Percentiles rank a stretch among this genome's conserved stretches.
Conservation (phyloP, 2,113 vertebrate genomes). For the Athene noctua region DNA sequence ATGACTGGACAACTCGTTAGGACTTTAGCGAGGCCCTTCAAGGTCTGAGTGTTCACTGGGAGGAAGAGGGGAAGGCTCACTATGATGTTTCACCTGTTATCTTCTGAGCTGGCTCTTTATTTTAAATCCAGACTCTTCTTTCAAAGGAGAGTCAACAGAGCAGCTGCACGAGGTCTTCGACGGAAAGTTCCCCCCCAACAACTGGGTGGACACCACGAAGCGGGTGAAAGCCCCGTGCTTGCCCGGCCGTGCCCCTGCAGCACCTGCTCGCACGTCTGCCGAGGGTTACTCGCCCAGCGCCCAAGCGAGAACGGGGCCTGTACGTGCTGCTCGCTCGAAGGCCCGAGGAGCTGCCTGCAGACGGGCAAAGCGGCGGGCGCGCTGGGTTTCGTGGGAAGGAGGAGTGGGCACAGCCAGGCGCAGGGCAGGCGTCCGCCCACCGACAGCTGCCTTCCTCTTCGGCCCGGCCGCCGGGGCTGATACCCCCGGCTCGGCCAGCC, state of each 20-base stretch:
- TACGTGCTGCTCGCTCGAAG: not conserved
- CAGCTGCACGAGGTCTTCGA: not conserved
- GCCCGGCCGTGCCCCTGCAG: not conserved
- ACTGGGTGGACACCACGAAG: not conserved
- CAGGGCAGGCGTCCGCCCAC: not conserved
- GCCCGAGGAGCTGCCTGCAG: no score
- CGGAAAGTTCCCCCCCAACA: not conserved
- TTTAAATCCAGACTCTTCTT: not conserved
- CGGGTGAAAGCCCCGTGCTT: rapidly evolving
- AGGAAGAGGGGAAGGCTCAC: not conserved
- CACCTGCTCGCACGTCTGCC: not conserved
- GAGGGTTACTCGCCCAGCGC: not conserved
- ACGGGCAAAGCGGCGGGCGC: not conserved
- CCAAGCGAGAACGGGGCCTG: rapidly evolving
- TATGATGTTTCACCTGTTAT: not conserved
- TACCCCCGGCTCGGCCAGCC: no score
- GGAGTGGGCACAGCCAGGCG: rapidly evolving
- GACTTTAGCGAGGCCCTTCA: not conserved
- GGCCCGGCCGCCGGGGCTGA: not conserved
- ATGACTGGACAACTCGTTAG: not conserved
- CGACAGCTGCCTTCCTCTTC: no score
- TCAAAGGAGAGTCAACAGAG: not conserved
- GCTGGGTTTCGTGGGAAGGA: no score
- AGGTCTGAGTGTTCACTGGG: not conserved
- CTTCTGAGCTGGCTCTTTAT: not conserved